Evolutionary conservation across 2,797 vertebrate species (phyloP), one percentile per base, ranked within the genome.

Genomic region (Rachycentron canadum): DNA sequence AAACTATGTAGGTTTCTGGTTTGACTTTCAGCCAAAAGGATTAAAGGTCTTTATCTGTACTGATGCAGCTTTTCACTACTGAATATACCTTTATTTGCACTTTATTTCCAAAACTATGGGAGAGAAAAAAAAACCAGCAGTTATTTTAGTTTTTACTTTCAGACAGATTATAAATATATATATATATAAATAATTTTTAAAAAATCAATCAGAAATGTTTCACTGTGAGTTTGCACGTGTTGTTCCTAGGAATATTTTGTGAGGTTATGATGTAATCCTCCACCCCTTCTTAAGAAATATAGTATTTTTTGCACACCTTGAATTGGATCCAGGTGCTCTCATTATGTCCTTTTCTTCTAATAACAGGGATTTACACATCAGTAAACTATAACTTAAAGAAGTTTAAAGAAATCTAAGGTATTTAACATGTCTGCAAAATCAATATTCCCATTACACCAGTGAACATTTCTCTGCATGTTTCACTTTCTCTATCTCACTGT

Each of bases 341-440:
- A 56, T 30, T 11, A 55, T 45, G 6, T 38, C 2, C 14, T 17
- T 47, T 21, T 14, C 19, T 1, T 62, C 13, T n/a, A 66, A 55
- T 25, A 32, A 50, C 26, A 45, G 11, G 62, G 69, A n/a, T 60
- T 58, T n/a, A 25, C 43, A 16, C n/a, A 45, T 52, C 57, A 73
- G 62, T 52, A 41, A 72, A 7, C 19, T 36, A 38, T 58, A 13
- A 70, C 70, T n/a, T 53, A 41, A 62, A 69, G 58, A 55, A 72
- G 75, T 40, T 28, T 36, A 19, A 1, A 68, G 62, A 67, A 69
- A 55, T 55, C 19, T 38, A 62, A 71, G 17, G 69, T 68, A 84
- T 41, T 21, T 58, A 71, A 73, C n/a, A 76, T 8, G 7, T 74
- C 53, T 26, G 23, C 21, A 41, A 61, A 86, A 89, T 87, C 72